Percentiles rank a stretch among this genome's conserved stretches.
Conservation (phyloP, 2,113 vertebrate species). For the Esox niger region DNA sequence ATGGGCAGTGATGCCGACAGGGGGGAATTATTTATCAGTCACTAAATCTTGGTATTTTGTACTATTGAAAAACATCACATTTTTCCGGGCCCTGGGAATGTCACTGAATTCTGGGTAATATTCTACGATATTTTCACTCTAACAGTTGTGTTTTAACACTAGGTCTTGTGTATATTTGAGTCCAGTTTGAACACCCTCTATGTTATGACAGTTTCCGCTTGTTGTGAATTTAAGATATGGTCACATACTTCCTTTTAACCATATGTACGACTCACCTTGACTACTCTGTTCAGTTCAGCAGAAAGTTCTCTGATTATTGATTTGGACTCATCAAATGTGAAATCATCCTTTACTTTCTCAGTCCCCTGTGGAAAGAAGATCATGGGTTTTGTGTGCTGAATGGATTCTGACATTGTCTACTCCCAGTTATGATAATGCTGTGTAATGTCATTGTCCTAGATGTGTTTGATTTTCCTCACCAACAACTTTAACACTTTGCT, state of each 20-base stretch:
- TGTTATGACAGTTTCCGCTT: not conserved
- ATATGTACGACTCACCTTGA: conserved; percentile 23
- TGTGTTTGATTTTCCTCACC: not conserved
- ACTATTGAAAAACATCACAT: too few species aligned
- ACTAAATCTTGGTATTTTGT: too few species aligned
- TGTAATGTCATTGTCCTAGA: not conserved
- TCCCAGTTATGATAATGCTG: too few species aligned
- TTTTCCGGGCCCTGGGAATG: too few species aligned
- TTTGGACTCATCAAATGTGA: conserved; percentile 28
- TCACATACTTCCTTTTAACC: not conserved
- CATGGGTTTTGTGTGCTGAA: not conserved
- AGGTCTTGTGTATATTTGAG: too few species aligned
- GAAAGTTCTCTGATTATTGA: conserved; percentile 16
- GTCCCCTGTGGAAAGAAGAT: not conserved
- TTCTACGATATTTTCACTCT: too few species aligned
- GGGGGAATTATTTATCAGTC: too few species aligned
- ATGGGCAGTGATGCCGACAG: too few species aligned
- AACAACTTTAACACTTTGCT: not conserved
- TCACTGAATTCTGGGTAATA: too few species aligned
- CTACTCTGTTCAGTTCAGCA: conserved; percentile 22
- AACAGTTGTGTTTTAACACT: too few species aligned
- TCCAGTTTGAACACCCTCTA: not conserved
- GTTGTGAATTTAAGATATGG: not conserved
- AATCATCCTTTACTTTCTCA: not conserved
- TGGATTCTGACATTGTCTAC: too few species aligned